Evolutionary conservation across 2,113 vertebrate species (phyloP).

Genomic region (Otis tarda): DNA sequence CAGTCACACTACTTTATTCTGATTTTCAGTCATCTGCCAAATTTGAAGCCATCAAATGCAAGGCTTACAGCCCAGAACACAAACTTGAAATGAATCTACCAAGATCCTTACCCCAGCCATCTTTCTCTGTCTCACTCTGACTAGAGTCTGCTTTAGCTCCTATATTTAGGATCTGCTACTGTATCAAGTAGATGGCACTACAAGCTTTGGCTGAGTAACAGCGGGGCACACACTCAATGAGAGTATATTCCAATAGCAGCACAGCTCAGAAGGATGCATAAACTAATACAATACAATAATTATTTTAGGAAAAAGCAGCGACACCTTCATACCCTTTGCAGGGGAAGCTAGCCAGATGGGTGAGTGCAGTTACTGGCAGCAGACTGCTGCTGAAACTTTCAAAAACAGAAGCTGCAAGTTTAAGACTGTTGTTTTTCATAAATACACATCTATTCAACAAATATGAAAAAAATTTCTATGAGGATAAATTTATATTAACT

Average conservation of each 20-base stretch:
- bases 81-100: neutral
- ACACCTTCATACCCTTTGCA: neutral
- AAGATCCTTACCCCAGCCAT: neutral
- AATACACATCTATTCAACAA: neutral
- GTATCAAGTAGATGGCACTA: constrained; percentile 34
- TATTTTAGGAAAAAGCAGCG: accelerated
- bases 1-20: neutral
- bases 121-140: neutral
- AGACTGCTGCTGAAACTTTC: neutral
- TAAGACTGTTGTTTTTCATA: neutral
- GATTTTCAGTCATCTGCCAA: neutral
- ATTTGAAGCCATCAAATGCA: neutral
- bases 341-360: neutral
- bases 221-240: accelerated
- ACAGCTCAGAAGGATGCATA: neutral
- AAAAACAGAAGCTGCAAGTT: neutral
- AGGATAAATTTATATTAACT: neutral
- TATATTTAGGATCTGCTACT: neutral
- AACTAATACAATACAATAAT: neutral
- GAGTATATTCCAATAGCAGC: neutral
- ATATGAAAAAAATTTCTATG: neutral
- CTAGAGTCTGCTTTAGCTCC: neutral
- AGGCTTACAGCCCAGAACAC: neutral
- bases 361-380: accelerated
- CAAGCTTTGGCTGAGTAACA: neutral